Base-by-base conservation (phyloP, 2,888 invertebrate species). In the Gymnoscelis rufifasciata region DNA sequence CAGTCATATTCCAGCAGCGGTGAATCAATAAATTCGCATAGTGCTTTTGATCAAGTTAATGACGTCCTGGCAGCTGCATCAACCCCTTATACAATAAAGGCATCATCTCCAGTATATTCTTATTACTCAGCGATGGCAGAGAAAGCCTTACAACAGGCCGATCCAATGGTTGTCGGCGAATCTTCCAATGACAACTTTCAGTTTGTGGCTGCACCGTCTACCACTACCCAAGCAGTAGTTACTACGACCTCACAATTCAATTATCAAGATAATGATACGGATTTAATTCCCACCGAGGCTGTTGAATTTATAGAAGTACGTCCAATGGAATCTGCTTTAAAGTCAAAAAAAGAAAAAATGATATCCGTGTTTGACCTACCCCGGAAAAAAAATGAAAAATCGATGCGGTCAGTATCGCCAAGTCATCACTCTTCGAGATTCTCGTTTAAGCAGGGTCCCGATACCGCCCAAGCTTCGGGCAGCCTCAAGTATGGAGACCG, bases 401-500 rank as follows among this genome's bases (percentile, higher is more conserved):
- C 57, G 13, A 62, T 62, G 28, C 61, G 64, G 38, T 49, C 66
- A 0, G 45, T 46, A 6, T 36, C 27, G 2, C 43, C 57, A 5
- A 54, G 53, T 1, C 64, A 60, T 23, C 62, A 60, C 6, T 52
- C 57, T 24, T 42, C 52, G n/a, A 51, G 58, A 49, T 57, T 66
- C 46, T 37, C 49, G 8, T 62, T 60, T 33, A 62, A 54, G 19
- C 62, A 69, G 38, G 58, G 57, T 27, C 57, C 51, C 13, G 71
- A 71, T 13, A 50, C 66, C 15, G 50, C 67, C 7, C 68, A 64
- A 50, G 57, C 61, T 3, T 62, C 64, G 45, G 75, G 73, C 24
- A 78, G 75, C 56, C 66, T 77, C 2, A 84, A 83, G 64, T 87
- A 87, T 64, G 87, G 87, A 72, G 87, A 87, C 60, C 84, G 83